phyloP scores from a whole-genome alignment of 1,140 invertebrate species.

The Drosophila melanica region DNA sequence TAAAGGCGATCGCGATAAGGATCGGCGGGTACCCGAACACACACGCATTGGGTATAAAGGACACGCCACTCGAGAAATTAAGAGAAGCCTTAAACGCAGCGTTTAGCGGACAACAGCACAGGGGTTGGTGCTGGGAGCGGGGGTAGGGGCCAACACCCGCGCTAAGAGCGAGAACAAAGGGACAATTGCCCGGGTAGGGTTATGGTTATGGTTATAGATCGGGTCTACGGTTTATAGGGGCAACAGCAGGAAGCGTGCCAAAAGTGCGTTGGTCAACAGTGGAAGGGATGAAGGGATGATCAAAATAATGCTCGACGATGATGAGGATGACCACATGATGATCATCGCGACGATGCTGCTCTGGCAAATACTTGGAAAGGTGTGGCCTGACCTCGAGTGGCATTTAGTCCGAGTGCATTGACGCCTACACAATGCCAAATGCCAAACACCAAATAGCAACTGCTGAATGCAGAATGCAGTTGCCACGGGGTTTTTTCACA shows the following conservation, averaged over 20 bases:
- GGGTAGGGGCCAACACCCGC: slow-evolving; percentile 24
- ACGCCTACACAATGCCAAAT: slow-evolving; percentile 73
- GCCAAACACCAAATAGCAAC: neutral
- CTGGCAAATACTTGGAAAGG: slow-evolving; percentile 39
- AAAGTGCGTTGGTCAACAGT: slow-evolving; percentile 67
- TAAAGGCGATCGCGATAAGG: slow-evolving; percentile 77
- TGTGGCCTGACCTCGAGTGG: slow-evolving; percentile 52
- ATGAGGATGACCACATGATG: slow-evolving; percentile 60
- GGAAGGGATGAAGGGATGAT: slow-evolving; percentile 46
- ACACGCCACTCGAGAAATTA: slow-evolving; percentile 69
- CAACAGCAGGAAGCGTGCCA: slow-evolving; percentile 64
- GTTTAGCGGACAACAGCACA: slow-evolving; percentile 49
- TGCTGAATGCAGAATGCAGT: slow-evolving; percentile 32
- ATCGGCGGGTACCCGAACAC: slow-evolving; percentile 49
- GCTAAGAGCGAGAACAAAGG: slow-evolving; percentile 39
- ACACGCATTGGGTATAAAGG: slow-evolving; percentile 28
- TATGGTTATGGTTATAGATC: slow-evolving; percentile 38
- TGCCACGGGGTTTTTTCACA: slow-evolving; percentile 43
- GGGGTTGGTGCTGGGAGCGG: slow-evolving; percentile 5
- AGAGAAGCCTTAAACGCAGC: slow-evolving; percentile 64
- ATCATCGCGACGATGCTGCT: slow-evolving; percentile 31
- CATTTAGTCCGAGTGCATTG: slow-evolving; percentile 48
- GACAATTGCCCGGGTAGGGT: slow-evolving; percentile 48
- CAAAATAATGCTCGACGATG: neutral
- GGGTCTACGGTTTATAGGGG: slow-evolving; percentile 48